Percentiles rank a stretch among this genome's conserved stretches.
Evolutionary conservation across 2,113 vertebrate species (phyloP).

Genomic region (Suncus etruscus): DNA sequence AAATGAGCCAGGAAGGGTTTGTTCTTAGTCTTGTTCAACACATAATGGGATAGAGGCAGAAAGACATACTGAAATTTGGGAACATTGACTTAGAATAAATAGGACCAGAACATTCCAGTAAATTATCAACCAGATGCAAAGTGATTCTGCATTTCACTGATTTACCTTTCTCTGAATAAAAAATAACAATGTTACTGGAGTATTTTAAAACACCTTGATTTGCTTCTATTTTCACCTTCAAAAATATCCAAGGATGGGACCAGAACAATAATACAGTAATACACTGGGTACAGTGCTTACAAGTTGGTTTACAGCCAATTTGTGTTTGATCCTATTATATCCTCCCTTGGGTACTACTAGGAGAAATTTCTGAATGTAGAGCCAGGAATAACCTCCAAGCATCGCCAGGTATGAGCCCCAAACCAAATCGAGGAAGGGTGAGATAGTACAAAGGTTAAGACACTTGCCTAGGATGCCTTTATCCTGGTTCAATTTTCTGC

Average conservation of each 20-base stretch:
- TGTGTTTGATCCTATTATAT: too few species aligned
- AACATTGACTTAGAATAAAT: neutral
- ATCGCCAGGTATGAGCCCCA: too few species aligned
- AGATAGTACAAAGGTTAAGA: too few species aligned
- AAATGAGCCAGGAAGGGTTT: neutral
- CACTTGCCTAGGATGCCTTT: too few species aligned
- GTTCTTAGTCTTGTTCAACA: neutral
- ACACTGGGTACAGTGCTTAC: too few species aligned
- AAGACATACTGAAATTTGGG: neutral
- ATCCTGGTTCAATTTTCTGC: too few species aligned
- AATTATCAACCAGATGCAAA: neutral
- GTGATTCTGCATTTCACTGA: neutral
- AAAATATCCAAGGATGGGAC: neutral
- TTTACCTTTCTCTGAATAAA: slow-evolving; percentile 2
- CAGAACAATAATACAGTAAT: too few species aligned
- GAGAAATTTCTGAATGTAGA: too few species aligned
- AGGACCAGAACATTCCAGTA: neutral
- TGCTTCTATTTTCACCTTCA: slow-evolving; percentile 5
- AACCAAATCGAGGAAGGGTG: too few species aligned
- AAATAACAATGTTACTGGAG: neutral
- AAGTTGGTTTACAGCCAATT: too few species aligned
- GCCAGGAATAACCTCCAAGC: too few species aligned
- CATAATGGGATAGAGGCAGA: neutral
- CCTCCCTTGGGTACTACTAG: too few species aligned
- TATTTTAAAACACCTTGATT: slow-evolving; percentile 20